phyloP scores from a whole-genome alignment of 2,888 invertebrate species.

The Sipha maydis region DNA sequence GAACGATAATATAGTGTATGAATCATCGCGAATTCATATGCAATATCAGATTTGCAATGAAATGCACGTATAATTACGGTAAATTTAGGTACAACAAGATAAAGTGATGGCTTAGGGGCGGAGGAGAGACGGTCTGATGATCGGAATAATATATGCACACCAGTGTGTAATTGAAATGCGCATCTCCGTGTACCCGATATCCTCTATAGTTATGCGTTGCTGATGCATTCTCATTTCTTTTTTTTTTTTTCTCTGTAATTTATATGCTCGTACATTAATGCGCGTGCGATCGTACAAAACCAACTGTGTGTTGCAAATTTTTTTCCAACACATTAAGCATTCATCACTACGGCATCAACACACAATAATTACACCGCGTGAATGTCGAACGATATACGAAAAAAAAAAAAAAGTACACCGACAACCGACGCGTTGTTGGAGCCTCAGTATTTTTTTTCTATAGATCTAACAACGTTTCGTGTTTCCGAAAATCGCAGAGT shows the following conservation, averaged over 20 bases:
- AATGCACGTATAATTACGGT: neutral
- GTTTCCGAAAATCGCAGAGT: no score
- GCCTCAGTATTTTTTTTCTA: no score
- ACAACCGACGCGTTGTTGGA: no score
- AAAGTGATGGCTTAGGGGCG: no score
- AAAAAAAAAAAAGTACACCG: neutral
- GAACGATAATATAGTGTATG: no score
- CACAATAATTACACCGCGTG: neutral
- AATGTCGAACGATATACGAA: neutral
- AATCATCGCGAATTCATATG: constrained; percentile 5
- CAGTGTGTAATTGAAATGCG: neutral
- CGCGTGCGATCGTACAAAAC: neutral
- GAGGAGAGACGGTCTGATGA: neutral
- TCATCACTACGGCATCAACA: neutral
- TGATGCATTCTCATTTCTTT: neutral
- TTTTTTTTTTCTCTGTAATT: neutral
- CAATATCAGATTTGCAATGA: neutral
- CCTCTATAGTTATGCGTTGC: neutral
- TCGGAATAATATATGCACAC: neutral
- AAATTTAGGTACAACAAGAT: no score
- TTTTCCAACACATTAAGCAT: neutral
- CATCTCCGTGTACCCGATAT: neutral
- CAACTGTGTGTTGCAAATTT: neutral
- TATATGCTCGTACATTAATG: neutral
- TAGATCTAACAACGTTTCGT: no score